Evolutionary conservation across 2,797 vertebrate species (phyloP), one percentile per base, ranked within the genome.

Genomic region (Paramormyrops hopkinsi): DNA sequence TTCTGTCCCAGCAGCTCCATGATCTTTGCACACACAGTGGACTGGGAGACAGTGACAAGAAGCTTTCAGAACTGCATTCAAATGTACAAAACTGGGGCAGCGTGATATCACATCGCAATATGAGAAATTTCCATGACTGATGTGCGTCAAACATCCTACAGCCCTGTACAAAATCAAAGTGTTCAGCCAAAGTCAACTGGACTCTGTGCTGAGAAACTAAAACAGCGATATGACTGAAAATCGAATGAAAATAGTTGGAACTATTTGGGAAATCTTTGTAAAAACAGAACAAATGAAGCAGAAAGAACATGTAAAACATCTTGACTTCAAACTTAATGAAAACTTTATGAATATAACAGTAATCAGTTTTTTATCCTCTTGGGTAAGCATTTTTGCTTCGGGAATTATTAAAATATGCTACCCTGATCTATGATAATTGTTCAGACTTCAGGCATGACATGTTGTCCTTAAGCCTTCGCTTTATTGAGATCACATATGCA

Each of bases 1-100:
- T 99, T 97, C 94, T 99, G 98, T 0, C 98, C 98, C 94, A 99
- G 94, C 33, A 99, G 96, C 95, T 99, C 98, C 98, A 99, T 98
- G 93, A 99, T 99, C 95, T 99, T 99, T 92, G 98, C 98, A n/a
- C 98, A 99, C 37, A 99, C 98, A 8, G 98, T 99, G 12, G 98
- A 99, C 98, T 99, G 93, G 5, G 65, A 76, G 53, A 69, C 88
- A 62, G 11, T 46, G 2, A 88, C 2, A 90, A 53, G 91, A 90
- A 2, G 51, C 44, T 59, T 82, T 46, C 37, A 82, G 37, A 19
- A 82, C 29, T 46, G 6, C 29, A 9, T 85, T 51, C 46, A 85
- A 46, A 48, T 29, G n/a, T 25, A 25, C 82, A 50, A 84, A 11
- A 84, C 73, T 79, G 29, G 65, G 65, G 12, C 65, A 14, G 29